These are phyloP conservation scores for Telmatherina bonti DNA, from an alignment of 2,797 vertebrate species.

Conservation along the genomic window DNA sequence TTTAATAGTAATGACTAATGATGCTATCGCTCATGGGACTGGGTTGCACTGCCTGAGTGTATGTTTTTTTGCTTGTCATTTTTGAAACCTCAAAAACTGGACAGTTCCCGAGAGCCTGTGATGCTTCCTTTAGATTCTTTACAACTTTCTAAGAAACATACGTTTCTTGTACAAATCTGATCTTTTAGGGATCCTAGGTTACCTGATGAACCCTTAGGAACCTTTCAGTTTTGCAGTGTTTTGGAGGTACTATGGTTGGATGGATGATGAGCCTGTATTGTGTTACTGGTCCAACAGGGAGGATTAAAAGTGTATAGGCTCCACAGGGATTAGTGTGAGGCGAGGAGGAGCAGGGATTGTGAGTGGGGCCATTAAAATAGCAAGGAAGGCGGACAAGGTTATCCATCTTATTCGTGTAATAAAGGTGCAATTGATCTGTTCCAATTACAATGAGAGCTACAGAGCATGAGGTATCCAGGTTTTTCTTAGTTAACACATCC, in stretches of 20 bases:
- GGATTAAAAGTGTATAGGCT: slow-evolving; percentile 73
- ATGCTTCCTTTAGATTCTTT: slow-evolving; percentile 9
- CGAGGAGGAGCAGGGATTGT: slow-evolving; percentile 53
- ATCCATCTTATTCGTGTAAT: slow-evolving; percentile 78
- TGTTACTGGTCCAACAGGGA: slow-evolving; percentile 62
- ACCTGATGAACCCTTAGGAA: slow-evolving; percentile 41
- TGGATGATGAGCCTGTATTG: slow-evolving; percentile 62
- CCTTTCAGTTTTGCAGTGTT: slow-evolving; percentile 45
- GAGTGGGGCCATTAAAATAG: slow-evolving; percentile 74
- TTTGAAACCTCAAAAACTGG: background rate
- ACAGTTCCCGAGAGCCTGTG: slow-evolving; percentile 13
- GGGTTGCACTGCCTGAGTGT: background rate
- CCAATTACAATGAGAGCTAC: slow-evolving; percentile 66
- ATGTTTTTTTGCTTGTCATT: background rate
- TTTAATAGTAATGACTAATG: too few relatives aligned
- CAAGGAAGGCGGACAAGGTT: slow-evolving; percentile 63
- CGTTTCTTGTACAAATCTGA: slow-evolving; percentile 37
- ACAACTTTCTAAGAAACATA: slow-evolving; percentile 37
- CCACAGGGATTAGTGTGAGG: slow-evolving; percentile 70
- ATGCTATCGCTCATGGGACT: too few relatives aligned
- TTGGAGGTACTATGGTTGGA: slow-evolving; percentile 44
- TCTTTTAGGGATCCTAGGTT: slow-evolving; percentile 34
- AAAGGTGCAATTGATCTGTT: slow-evolving; percentile 77
- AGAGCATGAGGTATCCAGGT: slow-evolving; percentile 64
- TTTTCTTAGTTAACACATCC: slow-evolving; percentile 64